Evolutionary conservation across 2,888 invertebrate genomes (phyloP).

Genomic region (Diaphora mendica): DNA sequence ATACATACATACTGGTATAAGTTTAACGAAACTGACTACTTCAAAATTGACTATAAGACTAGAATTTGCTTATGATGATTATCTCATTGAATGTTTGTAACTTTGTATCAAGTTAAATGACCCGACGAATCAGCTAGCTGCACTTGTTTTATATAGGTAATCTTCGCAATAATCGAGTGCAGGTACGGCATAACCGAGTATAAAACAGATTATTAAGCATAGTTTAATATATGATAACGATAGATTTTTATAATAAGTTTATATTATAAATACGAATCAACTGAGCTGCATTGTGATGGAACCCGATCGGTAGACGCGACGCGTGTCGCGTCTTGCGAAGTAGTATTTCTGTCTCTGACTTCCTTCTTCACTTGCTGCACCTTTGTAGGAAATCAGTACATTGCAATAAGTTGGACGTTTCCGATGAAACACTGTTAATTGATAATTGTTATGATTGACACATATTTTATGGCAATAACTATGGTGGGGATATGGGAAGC

Average conservation of each 20-base stretch:
- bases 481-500: constrained; percentile 50
- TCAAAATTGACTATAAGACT: constrained; percentile 16
- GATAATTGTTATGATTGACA: constrained; percentile 53
- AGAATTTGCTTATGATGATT: constrained; percentile 32
- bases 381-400: constrained; percentile 58
- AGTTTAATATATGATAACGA: constrained; percentile 75
- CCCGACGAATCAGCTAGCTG: constrained; percentile 29
- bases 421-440: constrained; percentile 39
- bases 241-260: constrained; percentile 83
- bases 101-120: constrained; percentile 24
- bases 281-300: constrained; percentile 86
- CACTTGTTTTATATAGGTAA: constrained; percentile 44
- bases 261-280: constrained; percentile 79
- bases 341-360: constrained; percentile 66
- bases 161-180: constrained; percentile 49
- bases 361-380: constrained; percentile 66
- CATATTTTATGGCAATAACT: constrained; percentile 67
- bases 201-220: constrained; percentile 62
- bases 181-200: constrained; percentile 51
- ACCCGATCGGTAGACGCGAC: constrained; percentile 64
- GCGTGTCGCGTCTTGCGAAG: constrained; percentile 53
- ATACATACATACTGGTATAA: constrained; percentile 21
- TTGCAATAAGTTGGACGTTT: constrained; percentile 28
- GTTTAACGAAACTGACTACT: constrained; percentile 23
- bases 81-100: constrained; percentile 25